Evolutionary conservation across 1,140 invertebrate genomes (phyloP), one percentile per base, ranked within the genome.

Genomic region (Coptotermes formosanus): DNA sequence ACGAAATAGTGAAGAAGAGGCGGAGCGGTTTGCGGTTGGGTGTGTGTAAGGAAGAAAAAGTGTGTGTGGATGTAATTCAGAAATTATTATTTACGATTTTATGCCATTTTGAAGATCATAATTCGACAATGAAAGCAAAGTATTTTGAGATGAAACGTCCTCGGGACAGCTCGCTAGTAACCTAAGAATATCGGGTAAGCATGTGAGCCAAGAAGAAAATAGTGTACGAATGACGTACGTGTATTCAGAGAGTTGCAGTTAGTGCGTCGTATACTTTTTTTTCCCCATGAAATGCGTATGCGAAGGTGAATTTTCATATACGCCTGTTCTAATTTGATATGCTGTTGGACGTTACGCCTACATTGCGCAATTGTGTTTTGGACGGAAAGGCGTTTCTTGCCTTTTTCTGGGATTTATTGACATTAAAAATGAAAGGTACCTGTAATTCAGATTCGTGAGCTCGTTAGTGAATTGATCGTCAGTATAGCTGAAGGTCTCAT

Each of bases 91-190:
- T 30, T 25, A 25, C n/a, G 64, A 30, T 30, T n/a, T n/a, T 75
- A 30, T 75, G 7, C n/a, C 25, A 16, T 75, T 75, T 75, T n/a
- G 8, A 75, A 30, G 14, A 14, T 75, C 0, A 11, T 30, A 75
- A 25, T 75, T 8, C n/a, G 14, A 45, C 23, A 43, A 23, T 44
- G 43, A n/a, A 30, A 52, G 21, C 7, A 38, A 82, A 82, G 82
- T 44, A 83, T 8, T 25, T 83, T 43, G n/a, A 83, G 9, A 83
- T 12, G 43, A 9, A 45, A 83, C 82, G 48, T 21, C 43, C 21
- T 83, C 43, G 82, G 43, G 32, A 45, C 82, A 52, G 48, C 82
- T 83, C 82, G 16, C 43, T 83, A 45, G 23, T 52, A 52, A 83
- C 82, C 64, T 75, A 83, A 83, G 7, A 45, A 83, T 52, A 52